A percentile compares a stretch with the other conserved stretches of the same genome.
Conservation (phyloP, 2,888 invertebrate species). For the Autographa gamma region DNA sequence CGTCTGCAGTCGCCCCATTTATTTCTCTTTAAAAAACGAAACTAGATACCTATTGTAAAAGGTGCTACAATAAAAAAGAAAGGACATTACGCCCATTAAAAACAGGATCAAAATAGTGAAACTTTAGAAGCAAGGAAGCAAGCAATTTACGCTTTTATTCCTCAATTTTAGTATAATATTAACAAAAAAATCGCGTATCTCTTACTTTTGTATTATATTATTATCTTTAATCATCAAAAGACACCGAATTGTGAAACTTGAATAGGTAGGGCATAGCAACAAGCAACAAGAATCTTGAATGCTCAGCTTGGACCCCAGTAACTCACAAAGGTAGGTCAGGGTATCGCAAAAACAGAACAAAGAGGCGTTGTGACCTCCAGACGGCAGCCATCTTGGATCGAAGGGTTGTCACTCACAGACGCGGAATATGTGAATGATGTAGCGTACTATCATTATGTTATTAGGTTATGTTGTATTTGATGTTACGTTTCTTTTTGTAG, state of each 20-base stretch:
- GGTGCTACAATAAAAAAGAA: neutral
- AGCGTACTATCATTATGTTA: slow-evolving; percentile 7
- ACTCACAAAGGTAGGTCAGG: slow-evolving; percentile 83
- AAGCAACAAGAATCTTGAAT: slow-evolving; percentile 36
- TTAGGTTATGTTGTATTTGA: neutral
- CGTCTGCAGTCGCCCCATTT: neutral
- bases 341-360: slow-evolving; percentile 73
- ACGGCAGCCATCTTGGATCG: slow-evolving; percentile 64
- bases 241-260: slow-evolving; percentile 18
- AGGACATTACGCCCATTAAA: neutral
- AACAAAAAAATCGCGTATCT: neutral
- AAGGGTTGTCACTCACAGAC: slow-evolving; percentile 54
- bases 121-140: neutral
- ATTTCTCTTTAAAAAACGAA: neutral
- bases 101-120: neutral
- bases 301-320: slow-evolving; percentile 63
- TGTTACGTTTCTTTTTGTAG: neutral
- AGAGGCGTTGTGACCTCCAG: slow-evolving; percentile 75
- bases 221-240: slow-evolving; percentile 16
- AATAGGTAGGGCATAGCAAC: slow-evolving; percentile 42
- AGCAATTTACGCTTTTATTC: slow-evolving; percentile 1
- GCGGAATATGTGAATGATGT: slow-evolving; percentile 31
- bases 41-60: neutral
- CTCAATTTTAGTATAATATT: neutral
- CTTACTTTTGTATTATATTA: neutral